Evolutionary conservation across 2,797 vertebrate genomes (phyloP), one percentile per base, ranked within the genome.

Genomic region (Coluber constrictor): DNA sequence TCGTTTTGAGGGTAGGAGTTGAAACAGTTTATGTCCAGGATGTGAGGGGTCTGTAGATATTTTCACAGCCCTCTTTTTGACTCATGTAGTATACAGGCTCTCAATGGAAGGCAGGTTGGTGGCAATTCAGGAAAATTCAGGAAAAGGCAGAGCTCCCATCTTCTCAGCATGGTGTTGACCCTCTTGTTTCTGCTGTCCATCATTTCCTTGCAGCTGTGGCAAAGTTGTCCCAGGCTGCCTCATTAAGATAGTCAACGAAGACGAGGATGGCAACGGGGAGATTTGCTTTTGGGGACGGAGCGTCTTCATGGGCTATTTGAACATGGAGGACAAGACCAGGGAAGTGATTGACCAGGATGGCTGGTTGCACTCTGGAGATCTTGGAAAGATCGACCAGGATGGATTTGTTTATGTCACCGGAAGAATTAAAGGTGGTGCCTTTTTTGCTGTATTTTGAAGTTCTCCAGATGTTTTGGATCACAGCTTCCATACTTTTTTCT

Each of bases 221-320:
- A 98, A 97, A 93, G 97, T 97, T 94, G 97, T 98, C 74, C 98
- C 98, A 11, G 98, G 98, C 93, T 99, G 98, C 96, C 97, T 93
- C 74, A 98, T 97, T 89, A 99, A 98, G 96, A 91, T 99, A 90
- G 94, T 97, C 32, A 97, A 98, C 2, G 18, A 97, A 90, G 98
- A 98, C 2, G 4, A 90, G 0, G 97, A 98, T 1, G 98, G 98
- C 89, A 96, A 94, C 0, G 98, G 98, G 7, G 98, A 99, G 96
- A 97, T 99, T 95, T 99, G 98, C 95, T 98, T 99, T 93, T 99
- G 98, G 98, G 98, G 98, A 91, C 98, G 98, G 51, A 98, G 97
- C 16, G 91, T 99, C 96, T 99, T 99, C 96, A 99, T 99, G 98
- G 98, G 98, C 91, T 99, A 98, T 94, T 97, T 99, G 91, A 98